phyloP scores from a whole-genome alignment of 2,888 invertebrate genomes.

The Ischnus inquisitorius region DNA sequence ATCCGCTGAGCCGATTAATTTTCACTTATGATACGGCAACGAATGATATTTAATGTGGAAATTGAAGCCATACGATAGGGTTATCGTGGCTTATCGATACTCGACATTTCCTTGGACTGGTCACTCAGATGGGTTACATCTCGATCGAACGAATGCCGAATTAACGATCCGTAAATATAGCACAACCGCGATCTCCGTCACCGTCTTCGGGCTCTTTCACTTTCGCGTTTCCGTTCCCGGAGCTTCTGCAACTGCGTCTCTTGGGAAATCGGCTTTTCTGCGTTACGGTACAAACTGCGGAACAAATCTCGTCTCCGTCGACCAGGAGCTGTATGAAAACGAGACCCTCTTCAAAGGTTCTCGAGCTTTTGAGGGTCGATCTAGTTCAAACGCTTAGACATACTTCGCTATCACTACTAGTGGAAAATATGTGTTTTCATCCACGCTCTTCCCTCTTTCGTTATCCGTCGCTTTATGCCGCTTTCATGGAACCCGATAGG shows the following conservation, averaged over 20 bases:
- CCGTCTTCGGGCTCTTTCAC: not conserved
- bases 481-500: too few species aligned
- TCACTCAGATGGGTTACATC: too few species aligned
- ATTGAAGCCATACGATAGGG: too few species aligned
- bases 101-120: too few species aligned
- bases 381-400: not conserved
- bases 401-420: too few species aligned
- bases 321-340: conserved; percentile 6
- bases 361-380: conserved; percentile 19
- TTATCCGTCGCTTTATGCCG: too few species aligned
- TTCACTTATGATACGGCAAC: too few species aligned
- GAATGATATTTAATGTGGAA: too few species aligned
- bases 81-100: too few species aligned
- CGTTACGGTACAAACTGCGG: not conserved
- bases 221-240: not conserved
- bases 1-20: not conserved
- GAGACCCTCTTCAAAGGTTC: conserved; percentile 15
- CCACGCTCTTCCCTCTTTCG: too few species aligned
- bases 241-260: not conserved
- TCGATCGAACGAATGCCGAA: not conserved
- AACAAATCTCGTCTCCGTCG: not conserved
- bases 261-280: conserved; percentile 7
- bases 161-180: not conserved
- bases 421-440: too few species aligned
- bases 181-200: not conserved